These are phyloP conservation scores for Cervus canadensis DNA, from an alignment of 2,113 vertebrate genomes.

Conservation along the genomic window DNA sequence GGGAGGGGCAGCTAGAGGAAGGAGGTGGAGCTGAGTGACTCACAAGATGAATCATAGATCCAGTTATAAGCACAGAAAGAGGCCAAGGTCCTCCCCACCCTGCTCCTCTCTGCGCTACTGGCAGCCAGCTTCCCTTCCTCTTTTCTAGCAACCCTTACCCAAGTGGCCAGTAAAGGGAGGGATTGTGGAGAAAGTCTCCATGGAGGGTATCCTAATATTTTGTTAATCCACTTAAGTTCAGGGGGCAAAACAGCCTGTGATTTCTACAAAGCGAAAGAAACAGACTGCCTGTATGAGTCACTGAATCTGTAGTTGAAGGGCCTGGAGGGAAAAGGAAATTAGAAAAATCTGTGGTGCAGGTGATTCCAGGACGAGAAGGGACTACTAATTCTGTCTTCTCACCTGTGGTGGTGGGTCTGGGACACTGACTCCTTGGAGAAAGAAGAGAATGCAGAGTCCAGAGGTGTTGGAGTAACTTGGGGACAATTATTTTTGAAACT, in stretches of 20 bases:
- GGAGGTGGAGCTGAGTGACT: constrained; percentile 55
- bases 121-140: background rate
- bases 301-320: background rate
- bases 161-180: background rate
- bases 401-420: background rate
- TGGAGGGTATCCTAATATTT: background rate
- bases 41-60: constrained; percentile 58
- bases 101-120: background rate
- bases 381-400: background rate
- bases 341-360: background rate
- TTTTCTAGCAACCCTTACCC: background rate
- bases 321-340: background rate
- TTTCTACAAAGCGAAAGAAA: background rate
- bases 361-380: background rate
- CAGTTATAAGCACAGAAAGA: constrained; percentile 51
- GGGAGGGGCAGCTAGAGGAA: constrained; percentile 48
- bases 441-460: background rate
- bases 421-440: background rate
- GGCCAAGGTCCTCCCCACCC: constrained; percentile 40
- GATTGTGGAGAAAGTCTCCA: background rate
- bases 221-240: background rate
- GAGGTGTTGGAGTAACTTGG: background rate
- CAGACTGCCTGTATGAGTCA: constrained; percentile 13
- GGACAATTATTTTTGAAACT: background rate
- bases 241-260: background rate